These are phyloP conservation scores for Thinocorus orbignyianus DNA, from an alignment of 2,113 vertebrate species.

Conservation along the genomic window DNA sequence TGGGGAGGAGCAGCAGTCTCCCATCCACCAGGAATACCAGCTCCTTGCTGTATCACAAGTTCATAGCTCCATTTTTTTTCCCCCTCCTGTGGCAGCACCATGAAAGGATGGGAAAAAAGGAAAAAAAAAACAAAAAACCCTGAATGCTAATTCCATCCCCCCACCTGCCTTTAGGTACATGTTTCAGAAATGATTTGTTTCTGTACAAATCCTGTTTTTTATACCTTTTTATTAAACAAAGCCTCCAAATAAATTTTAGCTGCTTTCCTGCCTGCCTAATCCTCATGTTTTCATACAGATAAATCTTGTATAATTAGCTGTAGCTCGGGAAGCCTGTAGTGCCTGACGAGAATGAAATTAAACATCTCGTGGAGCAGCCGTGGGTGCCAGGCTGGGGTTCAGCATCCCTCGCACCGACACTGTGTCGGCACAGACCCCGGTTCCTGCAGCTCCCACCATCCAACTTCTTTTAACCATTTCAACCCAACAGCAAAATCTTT, in stretches of 20 bases:
- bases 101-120: constrained; percentile 20
- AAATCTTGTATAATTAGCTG: constrained; percentile 77
- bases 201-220: constrained; percentile 53
- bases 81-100: background rate
- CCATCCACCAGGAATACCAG: background rate
- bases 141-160: background rate
- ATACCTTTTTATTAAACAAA: constrained; percentile 66
- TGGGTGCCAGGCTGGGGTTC: background rate
- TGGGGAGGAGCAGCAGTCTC: background rate
- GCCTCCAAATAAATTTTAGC: constrained; percentile 64
- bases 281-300: constrained; percentile 69
- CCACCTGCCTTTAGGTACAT: background rate
- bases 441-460: rapidly evolving
- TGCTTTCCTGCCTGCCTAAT: constrained; percentile 68
- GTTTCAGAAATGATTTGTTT: constrained; percentile 62
- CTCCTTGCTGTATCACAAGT: background rate
- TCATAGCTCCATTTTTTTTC: background rate
- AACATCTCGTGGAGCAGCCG: background rate
- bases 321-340: constrained; percentile 49
- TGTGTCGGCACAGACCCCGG: background rate
- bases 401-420: background rate
- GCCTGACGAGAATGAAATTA: constrained; percentile 55
- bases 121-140: background rate
- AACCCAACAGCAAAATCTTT: background rate
- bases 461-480: rapidly evolving